Percentiles rank a stretch among this genome's conserved stretches.
phyloP scores from a whole-genome alignment of 2,888 invertebrate genomes.

The Drosophila greeni region DNA sequence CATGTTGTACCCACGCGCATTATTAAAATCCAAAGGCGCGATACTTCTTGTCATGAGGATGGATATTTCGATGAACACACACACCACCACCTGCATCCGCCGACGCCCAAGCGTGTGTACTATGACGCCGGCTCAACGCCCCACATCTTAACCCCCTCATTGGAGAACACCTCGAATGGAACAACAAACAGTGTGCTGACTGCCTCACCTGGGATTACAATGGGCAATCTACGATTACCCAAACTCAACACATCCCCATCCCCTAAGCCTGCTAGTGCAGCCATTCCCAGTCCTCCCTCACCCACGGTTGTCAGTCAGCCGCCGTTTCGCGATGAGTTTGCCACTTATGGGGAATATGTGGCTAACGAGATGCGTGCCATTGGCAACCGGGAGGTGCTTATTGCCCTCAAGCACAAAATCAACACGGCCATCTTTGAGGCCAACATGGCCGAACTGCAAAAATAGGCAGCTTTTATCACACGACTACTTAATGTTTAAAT shows the following conservation, averaged over 20 bases:
- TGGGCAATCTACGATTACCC: conserved; percentile 55
- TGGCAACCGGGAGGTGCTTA: conserved; percentile 81
- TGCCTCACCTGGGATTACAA: conserved; percentile 41
- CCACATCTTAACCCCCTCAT: conserved; percentile 64
- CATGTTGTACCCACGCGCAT: conserved; percentile 70
- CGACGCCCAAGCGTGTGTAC: conserved; percentile 67
- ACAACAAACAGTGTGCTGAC: conserved; percentile 48
- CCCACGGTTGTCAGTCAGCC: conserved; percentile 39
- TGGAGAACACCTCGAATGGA: conserved; percentile 51
- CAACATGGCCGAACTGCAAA: conserved; percentile 81
- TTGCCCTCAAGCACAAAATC: conserved; percentile 82
- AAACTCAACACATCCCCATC: conserved; percentile 50
- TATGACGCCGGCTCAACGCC: conserved; percentile 63
- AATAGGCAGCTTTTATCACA: conserved; percentile 46
- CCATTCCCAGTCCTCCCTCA: conserved; percentile 43
- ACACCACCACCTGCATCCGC: conserved; percentile 59
- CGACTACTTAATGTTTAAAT: conserved; percentile 55
- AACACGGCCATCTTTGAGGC: conserved; percentile 83
- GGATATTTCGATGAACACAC: conserved; percentile 70
- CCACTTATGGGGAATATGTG: conserved; percentile 82
- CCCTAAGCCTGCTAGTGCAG: conserved; percentile 44
- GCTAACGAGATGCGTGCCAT: conserved; percentile 82
- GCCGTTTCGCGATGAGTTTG: conserved; percentile 80
- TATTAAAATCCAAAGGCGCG: conserved; percentile 76
- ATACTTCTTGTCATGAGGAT: conserved; percentile 68